phyloP scores from a whole-genome alignment of 2,888 invertebrate species.

The Chrysolina haemoptera region DNA sequence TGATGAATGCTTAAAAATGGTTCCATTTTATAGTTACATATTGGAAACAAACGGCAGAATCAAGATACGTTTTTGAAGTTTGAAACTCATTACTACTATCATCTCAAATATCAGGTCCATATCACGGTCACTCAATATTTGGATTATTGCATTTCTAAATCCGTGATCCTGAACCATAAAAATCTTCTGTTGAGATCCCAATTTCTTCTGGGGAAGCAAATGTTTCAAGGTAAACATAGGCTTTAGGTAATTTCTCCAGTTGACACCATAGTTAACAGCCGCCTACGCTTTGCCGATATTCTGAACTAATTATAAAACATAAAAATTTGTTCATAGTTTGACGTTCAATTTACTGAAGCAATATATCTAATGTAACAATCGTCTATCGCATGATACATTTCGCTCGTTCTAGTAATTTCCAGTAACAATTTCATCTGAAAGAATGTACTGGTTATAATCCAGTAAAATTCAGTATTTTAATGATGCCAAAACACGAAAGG shows the following conservation, averaged over 20 bases:
- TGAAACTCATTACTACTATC: no score
- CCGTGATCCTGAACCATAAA: no score
- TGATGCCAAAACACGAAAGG: not conserved
- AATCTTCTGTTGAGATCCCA: not conserved
- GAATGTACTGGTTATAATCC: conserved; percentile 6
- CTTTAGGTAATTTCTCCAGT: not conserved
- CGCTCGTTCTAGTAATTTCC: conserved; percentile 26
- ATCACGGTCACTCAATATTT: no score
- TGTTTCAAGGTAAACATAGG: not conserved
- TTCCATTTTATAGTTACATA: no score
- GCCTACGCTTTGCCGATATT: conserved; percentile 19
- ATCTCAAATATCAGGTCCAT: no score
- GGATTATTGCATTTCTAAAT: no score
- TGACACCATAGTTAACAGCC: conserved; percentile 14
- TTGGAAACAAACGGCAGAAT: no score
- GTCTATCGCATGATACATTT: conserved; percentile 23
- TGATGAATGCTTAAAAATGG: no score
- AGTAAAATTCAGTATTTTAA: not conserved
- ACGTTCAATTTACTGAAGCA: conserved; percentile 29
- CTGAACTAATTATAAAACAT: conserved; percentile 19
- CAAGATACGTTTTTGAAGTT: no score
- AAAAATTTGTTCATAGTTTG: conserved; percentile 17
- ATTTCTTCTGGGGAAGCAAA: not conserved
- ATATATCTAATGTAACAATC: conserved; percentile 29
- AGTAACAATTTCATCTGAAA: conserved; percentile 12